Evolutionary conservation across 2,888 invertebrate genomes (phyloP), one percentile per base, ranked within the genome.

Genomic region (Hyposoter dolosus): DNA sequence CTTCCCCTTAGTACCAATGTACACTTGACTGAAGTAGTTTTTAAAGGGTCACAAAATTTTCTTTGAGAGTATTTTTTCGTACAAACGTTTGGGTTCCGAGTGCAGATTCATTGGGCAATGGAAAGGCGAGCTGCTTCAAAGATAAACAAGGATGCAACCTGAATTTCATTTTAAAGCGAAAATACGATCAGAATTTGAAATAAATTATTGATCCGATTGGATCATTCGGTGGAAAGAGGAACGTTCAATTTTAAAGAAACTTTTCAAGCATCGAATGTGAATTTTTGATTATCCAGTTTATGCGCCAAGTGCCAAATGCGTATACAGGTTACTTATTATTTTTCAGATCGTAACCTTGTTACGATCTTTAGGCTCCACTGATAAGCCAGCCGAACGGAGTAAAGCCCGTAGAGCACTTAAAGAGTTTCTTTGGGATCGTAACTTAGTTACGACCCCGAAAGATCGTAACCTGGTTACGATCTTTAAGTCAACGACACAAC

Each of bases 11-110:
- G n/a, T 56, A 43, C 19, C 53, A 12, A 56, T 74, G 56, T 60
- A 74, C 74, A 74, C 74, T 74, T 40, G 74, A 74, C 74, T 74
- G 74, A 40, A 56, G 74, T 56, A 35, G 19, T n/a, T 17, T 40
- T 74, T 40, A 40, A 74, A 56, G 40, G 74, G 53, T 40, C 45
- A 47, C 45, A 43, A 47, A 10, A 69, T 47, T 69, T 19, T 47
- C 23, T 69, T 69, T 69, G 17, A 47, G 23, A 28, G 15, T 15
- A 47, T 43, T 43, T 66, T 43, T 47, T 47, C 12, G 23, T 28
- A 47, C 40, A 23, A 69, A 12, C 69, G 47, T 43, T 43, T 68
- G 9, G 7, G 0, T 40, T 68, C 43, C 19, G 28, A 47, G 47
- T 3, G 28, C 28, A 28, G 45, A 28, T 69, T 47, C 47, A 47